Evolutionary conservation across 2,113 vertebrate species (phyloP).

Genomic region (Chitala chitala): DNA sequence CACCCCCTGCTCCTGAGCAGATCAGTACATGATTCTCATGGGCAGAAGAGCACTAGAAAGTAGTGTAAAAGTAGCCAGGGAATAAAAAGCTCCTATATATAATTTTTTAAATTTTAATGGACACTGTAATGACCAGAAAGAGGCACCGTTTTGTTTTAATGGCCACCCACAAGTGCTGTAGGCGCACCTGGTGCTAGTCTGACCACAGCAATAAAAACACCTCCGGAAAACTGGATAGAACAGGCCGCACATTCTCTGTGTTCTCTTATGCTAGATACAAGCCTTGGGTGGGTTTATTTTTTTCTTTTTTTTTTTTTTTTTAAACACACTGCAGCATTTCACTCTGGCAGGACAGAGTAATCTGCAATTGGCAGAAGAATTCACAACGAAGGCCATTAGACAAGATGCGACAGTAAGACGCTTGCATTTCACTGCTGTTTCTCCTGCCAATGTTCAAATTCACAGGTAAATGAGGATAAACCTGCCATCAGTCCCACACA

Average conservation of each 20-base stretch:
- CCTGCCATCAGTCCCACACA: no score
- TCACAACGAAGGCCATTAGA: no score
- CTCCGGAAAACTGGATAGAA: neutral
- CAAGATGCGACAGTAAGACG: no score
- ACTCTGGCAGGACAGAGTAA: no score
- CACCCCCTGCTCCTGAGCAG: no score
- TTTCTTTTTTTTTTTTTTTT: no score
- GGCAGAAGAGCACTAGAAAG: no score
- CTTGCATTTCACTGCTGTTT: no score
- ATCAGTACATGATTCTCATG: neutral
- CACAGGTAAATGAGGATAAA: no score
- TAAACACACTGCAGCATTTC: no score
- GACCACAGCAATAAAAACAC: neutral
- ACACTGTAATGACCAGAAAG: neutral
- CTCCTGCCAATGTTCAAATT: no score
- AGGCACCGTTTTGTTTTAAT: conserved; percentile 6
- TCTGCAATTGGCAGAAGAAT: neutral
- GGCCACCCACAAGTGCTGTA: neutral
- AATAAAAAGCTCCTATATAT: neutral
- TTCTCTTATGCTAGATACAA: neutral
- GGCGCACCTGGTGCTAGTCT: neutral
- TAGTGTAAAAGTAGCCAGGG: neutral
- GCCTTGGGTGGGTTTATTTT: no score
- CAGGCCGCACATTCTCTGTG: neutral
- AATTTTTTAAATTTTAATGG: neutral